Percentiles rank a stretch among this genome's conserved stretches.
Evolutionary conservation across 2,888 invertebrate species (phyloP).

Genomic region (Eupeodes luniger): DNA sequence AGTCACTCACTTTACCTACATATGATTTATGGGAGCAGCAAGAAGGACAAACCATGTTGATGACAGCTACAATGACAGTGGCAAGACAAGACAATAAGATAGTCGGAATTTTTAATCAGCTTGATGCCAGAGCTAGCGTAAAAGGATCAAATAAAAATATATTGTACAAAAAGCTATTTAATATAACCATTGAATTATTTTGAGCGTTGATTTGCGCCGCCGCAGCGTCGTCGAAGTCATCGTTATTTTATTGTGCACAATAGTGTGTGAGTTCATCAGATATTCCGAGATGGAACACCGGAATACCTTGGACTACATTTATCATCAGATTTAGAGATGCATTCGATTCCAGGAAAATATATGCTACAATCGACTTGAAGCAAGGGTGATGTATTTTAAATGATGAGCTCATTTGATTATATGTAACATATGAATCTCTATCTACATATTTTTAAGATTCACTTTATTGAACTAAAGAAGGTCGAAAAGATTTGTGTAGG

Average conservation of each 20-base stretch:
- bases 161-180: slow-evolving; percentile 12
- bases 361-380: neutral
- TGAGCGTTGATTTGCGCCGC: neutral
- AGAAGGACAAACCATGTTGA: slow-evolving; percentile 63
- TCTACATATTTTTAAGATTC: neutral
- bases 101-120: slow-evolving; percentile 58
- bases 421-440: no score
- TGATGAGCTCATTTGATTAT: slow-evolving; percentile 53
- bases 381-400: slow-evolving; percentile 56
- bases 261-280: slow-evolving; percentile 54
- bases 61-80: slow-evolving; percentile 44
- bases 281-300: slow-evolving; percentile 54
- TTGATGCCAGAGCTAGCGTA: slow-evolving; percentile 14
- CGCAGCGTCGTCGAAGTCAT: neutral
- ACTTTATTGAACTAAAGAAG: neutral
- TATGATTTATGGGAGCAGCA: slow-evolving; percentile 62
- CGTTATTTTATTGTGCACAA: neutral
- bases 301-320: slow-evolving; percentile 69
- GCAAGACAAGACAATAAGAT: slow-evolving; percentile 44
- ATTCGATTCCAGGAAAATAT: slow-evolving; percentile 62
- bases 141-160: slow-evolving; percentile 51
- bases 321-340: slow-evolving; percentile 59
- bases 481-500: neutral
- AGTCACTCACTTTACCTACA: neutral
- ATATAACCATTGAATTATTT: slow-evolving; percentile 18